Percentiles rank a stretch among this genome's conserved stretches.
These are phyloP conservation scores for Propithecus deckenii DNA, from an alignment of 2,797 vertebrate genomes.

Conservation along the genomic window DNA sequence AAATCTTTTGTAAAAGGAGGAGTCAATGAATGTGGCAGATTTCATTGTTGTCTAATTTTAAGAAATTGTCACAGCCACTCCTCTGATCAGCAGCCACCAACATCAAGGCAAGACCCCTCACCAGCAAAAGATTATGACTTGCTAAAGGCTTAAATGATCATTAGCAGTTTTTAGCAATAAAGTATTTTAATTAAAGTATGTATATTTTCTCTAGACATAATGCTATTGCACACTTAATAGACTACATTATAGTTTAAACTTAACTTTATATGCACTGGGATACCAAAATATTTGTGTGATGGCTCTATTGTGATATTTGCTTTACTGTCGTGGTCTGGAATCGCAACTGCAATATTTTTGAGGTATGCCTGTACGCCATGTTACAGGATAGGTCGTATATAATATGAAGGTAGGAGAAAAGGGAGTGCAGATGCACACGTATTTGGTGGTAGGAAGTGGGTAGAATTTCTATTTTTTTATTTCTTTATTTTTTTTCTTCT, in stretches of 20 bases:
- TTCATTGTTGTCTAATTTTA: not conserved
- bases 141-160: not conserved
- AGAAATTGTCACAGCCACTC: not conserved
- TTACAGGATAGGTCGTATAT: too few relatives aligned
- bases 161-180: not conserved
- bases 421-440: accelerated
- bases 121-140: not conserved
- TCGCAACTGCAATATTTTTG: not conserved
- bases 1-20: not conserved
- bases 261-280: not conserved
- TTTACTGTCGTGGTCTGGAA: not conserved
- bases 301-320: not conserved
- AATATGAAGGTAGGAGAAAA: not conserved
- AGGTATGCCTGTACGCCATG: not conserved
- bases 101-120: not conserved
- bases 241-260: not conserved
- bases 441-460: not conserved
- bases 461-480: not conserved
- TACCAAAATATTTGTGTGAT: not conserved
- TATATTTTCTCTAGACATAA: not conserved
- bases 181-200: not conserved
- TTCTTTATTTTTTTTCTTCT: not conserved
- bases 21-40: not conserved
- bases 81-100: not conserved
- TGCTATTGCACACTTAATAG: not conserved